These are phyloP conservation scores for Ictalurus punctatus DNA, from an alignment of 2,113 vertebrate species.

Conservation along the genomic window DNA sequence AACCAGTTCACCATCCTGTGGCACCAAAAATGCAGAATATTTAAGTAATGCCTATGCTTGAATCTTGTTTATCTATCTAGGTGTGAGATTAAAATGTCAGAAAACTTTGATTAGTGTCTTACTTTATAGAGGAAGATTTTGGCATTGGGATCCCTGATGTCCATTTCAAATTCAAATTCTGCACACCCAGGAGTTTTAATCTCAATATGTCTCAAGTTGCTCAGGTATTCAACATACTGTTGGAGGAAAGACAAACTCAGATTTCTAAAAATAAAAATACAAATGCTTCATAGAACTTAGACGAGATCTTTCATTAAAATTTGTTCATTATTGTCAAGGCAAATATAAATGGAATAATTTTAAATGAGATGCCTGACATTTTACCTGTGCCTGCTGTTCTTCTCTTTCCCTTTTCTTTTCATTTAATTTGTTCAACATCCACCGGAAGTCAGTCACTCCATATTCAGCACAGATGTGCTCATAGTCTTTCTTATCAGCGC, in stretches of 20 bases:
- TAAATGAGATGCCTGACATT: not conserved
- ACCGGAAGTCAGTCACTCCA: constrained; percentile 81
- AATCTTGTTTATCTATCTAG: not conserved
- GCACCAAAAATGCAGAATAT: constrained; percentile 2
- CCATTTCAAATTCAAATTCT: constrained; percentile 81
- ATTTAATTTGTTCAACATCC: constrained; percentile 83
- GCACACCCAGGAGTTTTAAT: constrained; percentile 73
- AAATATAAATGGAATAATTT: not conserved
- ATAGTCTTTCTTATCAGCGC: constrained; percentile 82
- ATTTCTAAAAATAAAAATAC: not conserved
- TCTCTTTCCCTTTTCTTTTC: constrained; percentile 75
- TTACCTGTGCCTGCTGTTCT: constrained; percentile 74
- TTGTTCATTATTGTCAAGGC: not conserved
- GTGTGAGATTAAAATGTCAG: not conserved
- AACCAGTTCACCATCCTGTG: constrained; percentile 81
- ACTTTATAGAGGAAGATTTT: constrained; percentile 88
- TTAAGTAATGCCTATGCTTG: not conserved
- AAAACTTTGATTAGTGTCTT: constrained; percentile 37
- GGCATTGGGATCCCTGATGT: constrained; percentile 75
- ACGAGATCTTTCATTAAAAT: not conserved
- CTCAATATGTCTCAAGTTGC: constrained; percentile 76
- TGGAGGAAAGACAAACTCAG: constrained; percentile 29
- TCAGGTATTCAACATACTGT: constrained; percentile 75
- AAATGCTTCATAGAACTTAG: not conserved
- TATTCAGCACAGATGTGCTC: constrained; percentile 82